These are phyloP conservation scores for Andrena hattorfiana DNA, from an alignment of 2,888 invertebrate species.

Conservation along the genomic window DNA sequence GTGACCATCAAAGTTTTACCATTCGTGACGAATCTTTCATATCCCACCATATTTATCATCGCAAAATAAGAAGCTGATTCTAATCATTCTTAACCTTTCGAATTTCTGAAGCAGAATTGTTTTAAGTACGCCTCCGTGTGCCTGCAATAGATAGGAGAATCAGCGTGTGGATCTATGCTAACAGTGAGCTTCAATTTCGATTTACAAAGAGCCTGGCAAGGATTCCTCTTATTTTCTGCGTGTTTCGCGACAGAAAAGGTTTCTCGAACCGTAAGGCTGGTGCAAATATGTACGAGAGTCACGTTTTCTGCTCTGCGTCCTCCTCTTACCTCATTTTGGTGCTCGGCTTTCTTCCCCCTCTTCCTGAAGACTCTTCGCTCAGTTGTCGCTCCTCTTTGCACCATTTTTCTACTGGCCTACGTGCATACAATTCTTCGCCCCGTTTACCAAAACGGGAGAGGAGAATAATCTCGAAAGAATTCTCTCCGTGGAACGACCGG, in stretches of 20 bases:
- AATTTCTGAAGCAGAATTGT: not conserved
- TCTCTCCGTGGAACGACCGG: not conserved
- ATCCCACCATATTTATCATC: not conserved
- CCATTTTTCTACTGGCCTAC: not conserved
- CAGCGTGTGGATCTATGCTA: not conserved
- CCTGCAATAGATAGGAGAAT: not conserved
- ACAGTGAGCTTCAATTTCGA: not conserved
- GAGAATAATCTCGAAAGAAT: not conserved
- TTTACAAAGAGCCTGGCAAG: slow-evolving; percentile 4
- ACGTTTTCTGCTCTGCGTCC: slow-evolving; percentile 48
- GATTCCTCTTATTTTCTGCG: not conserved
- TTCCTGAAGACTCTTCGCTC: slow-evolving; percentile 17
- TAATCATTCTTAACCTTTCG: not conserved
- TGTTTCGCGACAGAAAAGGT: slow-evolving; percentile 15
- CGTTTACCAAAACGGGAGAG: not conserved
- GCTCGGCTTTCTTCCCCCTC: slow-evolving; percentile 4
- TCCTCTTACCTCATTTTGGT: slow-evolving; percentile 29
- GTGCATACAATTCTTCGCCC: not conserved
- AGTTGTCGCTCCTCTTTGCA: not conserved
- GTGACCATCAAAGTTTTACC: not conserved
- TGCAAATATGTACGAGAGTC: slow-evolving; percentile 47
- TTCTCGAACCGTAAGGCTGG: slow-evolving; percentile 20
- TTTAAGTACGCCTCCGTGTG: not conserved
- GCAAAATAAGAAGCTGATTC: too few species aligned
- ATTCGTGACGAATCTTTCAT: not conserved